These are phyloP conservation scores for Enoplosus armatus DNA, from an alignment of 2,797 vertebrate genomes.

Conservation along the genomic window DNA sequence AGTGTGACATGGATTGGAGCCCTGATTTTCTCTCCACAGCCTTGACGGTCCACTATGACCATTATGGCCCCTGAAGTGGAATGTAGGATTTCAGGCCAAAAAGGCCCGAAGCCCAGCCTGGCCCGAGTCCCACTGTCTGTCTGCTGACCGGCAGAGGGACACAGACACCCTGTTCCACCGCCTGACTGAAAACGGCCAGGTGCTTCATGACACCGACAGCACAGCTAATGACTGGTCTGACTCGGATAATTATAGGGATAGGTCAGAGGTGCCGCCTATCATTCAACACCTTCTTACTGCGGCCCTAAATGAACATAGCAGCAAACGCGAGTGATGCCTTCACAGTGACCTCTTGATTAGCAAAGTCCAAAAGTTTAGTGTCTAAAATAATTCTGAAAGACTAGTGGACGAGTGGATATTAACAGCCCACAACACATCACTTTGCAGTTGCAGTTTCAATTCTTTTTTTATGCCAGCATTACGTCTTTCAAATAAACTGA, in stretches of 20 bases:
- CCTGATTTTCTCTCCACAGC: slow-evolving; percentile 7
- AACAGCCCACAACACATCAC: neutral
- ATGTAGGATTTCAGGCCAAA: slow-evolving; percentile 4
- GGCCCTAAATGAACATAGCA: slow-evolving; percentile 40
- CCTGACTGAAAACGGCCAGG: slow-evolving; percentile 59
- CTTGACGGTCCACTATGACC: neutral
- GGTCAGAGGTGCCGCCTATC: slow-evolving; percentile 51
- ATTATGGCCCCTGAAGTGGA: slow-evolving; percentile 6
- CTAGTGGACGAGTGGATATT: neutral
- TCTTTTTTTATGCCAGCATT: neutral
- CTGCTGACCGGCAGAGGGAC: slow-evolving; percentile 42
- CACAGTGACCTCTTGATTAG: slow-evolving; percentile 45
- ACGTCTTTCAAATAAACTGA: neutral
- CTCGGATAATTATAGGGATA: slow-evolving; percentile 68
- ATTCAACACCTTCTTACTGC: slow-evolving; percentile 57
- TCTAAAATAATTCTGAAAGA: slow-evolving; percentile 16
- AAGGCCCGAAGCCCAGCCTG: too few species aligned
- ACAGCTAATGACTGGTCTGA: slow-evolving; percentile 63
- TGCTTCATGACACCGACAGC: slow-evolving; percentile 59
- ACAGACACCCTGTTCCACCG: neutral
- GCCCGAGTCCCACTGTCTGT: neutral
- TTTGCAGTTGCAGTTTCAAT: neutral
- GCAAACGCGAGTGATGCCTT: slow-evolving; percentile 15
- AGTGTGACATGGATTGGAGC: neutral
- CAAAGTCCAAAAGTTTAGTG: neutral